These are phyloP conservation scores for Cyphomyrus plagiostoma DNA, from an alignment of 2,113 vertebrate species.

Conservation along the genomic window DNA sequence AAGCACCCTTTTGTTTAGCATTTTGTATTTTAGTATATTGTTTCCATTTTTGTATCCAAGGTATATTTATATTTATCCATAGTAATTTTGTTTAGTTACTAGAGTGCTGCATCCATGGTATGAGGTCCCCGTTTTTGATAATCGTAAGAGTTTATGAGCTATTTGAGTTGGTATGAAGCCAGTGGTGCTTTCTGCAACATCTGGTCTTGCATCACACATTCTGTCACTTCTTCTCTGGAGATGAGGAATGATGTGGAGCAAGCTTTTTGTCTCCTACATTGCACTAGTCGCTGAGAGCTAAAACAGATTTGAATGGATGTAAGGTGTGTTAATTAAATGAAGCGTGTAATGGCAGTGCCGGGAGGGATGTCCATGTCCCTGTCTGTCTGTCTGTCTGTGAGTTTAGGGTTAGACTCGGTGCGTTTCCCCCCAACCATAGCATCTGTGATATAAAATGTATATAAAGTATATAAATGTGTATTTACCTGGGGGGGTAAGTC, in stretches of 20 bases:
- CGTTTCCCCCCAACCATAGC: neutral
- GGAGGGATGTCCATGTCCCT: neutral
- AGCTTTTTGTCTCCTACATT: neutral
- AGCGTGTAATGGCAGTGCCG: neutral
- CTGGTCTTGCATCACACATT: neutral
- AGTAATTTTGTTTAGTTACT: neutral
- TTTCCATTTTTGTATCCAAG: neutral
- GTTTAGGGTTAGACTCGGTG: neutral
- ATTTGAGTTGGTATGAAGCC: neutral
- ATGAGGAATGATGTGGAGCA: neutral
- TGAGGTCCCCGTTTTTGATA: neutral
- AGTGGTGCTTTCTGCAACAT: neutral
- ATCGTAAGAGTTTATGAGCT: neutral
- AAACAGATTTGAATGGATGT: neutral
- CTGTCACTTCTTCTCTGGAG: neutral
- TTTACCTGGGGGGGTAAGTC: neutral
- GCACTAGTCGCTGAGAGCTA: neutral
- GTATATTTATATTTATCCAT: neutral
- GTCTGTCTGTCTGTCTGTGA: neutral
- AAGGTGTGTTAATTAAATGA: neutral
- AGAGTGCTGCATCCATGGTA: neutral
- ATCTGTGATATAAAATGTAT: neutral
- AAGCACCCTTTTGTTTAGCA: neutral
- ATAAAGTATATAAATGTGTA: neutral
- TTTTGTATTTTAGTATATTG: neutral